Conservation (phyloP, 2,888 invertebrate genomes). For the Falcaria lacertinaria region DNA sequence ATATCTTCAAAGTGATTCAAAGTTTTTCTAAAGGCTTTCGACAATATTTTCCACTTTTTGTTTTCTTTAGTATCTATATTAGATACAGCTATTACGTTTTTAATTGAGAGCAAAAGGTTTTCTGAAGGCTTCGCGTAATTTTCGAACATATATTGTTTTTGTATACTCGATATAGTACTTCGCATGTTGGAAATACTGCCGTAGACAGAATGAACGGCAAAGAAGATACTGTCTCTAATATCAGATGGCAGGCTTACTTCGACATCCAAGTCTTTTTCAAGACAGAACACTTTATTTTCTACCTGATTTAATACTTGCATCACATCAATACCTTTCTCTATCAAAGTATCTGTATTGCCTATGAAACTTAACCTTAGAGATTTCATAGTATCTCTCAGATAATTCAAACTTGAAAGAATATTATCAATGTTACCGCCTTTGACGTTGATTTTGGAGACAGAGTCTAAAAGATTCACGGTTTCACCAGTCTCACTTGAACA, state of each 20-base stretch:
- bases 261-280: slow-evolving; percentile 53
- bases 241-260: slow-evolving; percentile 31
- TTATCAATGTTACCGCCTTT: slow-evolving; percentile 29
- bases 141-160: slow-evolving; percentile 64
- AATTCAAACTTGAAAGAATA: slow-evolving; percentile 36
- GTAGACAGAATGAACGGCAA: slow-evolving; percentile 72
- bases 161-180: slow-evolving; percentile 67
- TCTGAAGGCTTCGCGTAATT: slow-evolving; percentile 67
- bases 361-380: slow-evolving; percentile 42
- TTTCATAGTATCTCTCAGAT: slow-evolving; percentile 47
- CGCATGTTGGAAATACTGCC: slow-evolving; percentile 76
- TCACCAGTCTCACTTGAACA: slow-evolving; percentile 48
- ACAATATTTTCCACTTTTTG: slow-evolving; percentile 41
- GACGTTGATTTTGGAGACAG: slow-evolving; percentile 51
- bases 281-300: slow-evolving; percentile 62
- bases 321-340: slow-evolving; percentile 63
- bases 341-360: slow-evolving; percentile 46
- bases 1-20: slow-evolving; percentile 72
- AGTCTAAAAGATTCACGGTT: slow-evolving; percentile 61
- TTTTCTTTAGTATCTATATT: slow-evolving; percentile 17
- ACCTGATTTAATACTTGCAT: slow-evolving; percentile 57
- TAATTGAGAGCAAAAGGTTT: slow-evolving; percentile 49
- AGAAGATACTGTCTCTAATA: slow-evolving; percentile 56
- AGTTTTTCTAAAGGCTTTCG: slow-evolving; percentile 53
- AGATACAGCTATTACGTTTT: slow-evolving; percentile 37